Conservation (phyloP, 1,140 invertebrate genomes). For the Metaphire vulgaris region DNA sequence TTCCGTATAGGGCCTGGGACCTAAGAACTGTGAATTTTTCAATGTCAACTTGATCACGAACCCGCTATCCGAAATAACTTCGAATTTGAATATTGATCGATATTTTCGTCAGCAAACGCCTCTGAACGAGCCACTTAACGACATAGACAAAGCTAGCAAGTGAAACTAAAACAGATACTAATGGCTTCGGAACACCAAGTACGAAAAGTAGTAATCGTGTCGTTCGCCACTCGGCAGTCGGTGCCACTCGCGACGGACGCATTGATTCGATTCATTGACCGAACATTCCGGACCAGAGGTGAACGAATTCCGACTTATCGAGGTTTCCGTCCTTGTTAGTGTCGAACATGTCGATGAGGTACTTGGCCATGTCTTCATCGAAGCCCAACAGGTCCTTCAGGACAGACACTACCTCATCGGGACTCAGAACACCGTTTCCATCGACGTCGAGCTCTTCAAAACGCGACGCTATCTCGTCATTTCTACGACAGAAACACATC, state of each 20-base stretch:
- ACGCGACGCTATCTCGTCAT: slow-evolving; percentile 21
- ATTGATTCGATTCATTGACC: neutral
- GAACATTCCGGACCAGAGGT: slow-evolving; percentile 8
- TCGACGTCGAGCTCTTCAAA: slow-evolving; percentile 26
- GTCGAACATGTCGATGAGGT: slow-evolving; percentile 25
- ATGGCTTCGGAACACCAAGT: too few relatives aligned
- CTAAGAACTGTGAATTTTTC: too few relatives aligned
- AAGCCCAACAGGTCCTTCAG: slow-evolving; percentile 5
- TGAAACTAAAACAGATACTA: too few relatives aligned
- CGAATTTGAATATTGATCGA: too few relatives aligned
- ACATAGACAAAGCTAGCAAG: too few relatives aligned
- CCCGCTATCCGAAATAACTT: too few relatives aligned
- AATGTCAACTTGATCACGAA: too few relatives aligned
- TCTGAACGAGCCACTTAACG: too few relatives aligned
- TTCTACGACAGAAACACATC: slow-evolving; percentile 3
- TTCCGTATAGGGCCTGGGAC: too few relatives aligned
- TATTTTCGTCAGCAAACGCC: too few relatives aligned
- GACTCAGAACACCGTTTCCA: slow-evolving; percentile 24
- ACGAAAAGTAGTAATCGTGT: neutral
- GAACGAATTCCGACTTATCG: slow-evolving; percentile 17
- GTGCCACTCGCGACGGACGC: neutral
- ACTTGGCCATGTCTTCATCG: neutral
- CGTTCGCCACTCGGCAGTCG: neutral
- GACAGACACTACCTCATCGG: slow-evolving; percentile 21
- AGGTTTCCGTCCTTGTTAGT: slow-evolving; percentile 28